Conservation (phyloP, 2,888 invertebrate genomes). For the Mongoloraphidia duomilia region DNA sequence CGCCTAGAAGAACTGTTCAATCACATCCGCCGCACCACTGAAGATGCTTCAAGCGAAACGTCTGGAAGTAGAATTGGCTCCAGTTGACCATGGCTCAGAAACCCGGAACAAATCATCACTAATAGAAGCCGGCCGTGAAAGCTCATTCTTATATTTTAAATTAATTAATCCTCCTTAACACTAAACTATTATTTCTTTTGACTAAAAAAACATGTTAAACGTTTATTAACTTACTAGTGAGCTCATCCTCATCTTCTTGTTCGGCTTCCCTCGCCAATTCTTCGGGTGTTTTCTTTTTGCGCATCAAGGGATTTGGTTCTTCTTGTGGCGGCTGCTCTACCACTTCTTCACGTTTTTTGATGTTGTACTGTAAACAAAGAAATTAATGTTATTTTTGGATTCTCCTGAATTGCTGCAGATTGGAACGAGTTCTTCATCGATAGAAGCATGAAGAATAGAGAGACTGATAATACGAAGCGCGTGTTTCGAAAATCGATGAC, state of each 20-base stretch:
- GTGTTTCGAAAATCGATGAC: too few species aligned
- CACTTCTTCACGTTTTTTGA: constrained; percentile 93
- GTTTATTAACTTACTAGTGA: constrained; percentile 63
- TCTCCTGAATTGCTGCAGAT: neutral
- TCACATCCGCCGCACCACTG: too few species aligned
- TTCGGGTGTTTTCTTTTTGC: constrained; percentile 97
- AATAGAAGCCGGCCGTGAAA: too few species aligned
- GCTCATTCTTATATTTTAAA: too few species aligned
- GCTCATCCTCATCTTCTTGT: constrained; percentile 88
- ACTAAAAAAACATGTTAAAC: too few species aligned
- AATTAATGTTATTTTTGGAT: constrained; percentile 1
- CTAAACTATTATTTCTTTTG: too few species aligned
- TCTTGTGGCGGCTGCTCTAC: constrained; percentile 71
- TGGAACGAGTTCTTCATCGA: neutral
- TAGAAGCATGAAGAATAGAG: neutral
- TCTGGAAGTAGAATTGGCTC: too few species aligned
- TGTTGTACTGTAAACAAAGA: constrained; percentile 73
- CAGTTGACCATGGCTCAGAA: too few species aligned
- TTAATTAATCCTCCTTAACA: too few species aligned
- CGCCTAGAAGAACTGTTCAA: too few species aligned
- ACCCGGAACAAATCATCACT: too few species aligned
- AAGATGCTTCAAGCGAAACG: too few species aligned
- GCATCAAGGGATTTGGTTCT: constrained; percentile 87
- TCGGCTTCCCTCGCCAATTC: constrained; percentile 94
- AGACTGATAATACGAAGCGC: neutral